Evolutionary conservation across 1,140 invertebrate species (phyloP), one percentile per base, ranked within the genome.

Genomic region (Cotesia typhae): DNA sequence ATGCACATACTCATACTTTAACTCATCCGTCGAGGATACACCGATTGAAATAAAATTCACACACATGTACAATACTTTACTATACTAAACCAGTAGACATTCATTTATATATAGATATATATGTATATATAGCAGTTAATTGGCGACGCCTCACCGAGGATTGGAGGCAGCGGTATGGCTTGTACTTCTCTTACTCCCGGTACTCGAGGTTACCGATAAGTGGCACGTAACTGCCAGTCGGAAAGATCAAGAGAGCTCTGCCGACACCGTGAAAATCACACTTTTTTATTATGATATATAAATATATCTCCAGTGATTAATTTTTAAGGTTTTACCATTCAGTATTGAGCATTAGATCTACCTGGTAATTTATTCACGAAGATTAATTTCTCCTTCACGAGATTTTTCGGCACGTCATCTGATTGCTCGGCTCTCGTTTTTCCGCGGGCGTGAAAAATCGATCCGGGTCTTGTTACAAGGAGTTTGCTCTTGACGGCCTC

Each of bases 111-210:
- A 66, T 36, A 70, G 59, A 70, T 73, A 63, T 64, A 61, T 37
- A 59, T 67, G 53, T 47, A 66, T 37, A 59, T 67, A 63, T 47
- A 66, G 72, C 72, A 47, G 41, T 47, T 73, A 73, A 73, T 73
- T 73, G 72, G 67, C 63, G 53, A 74, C 67, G 68, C 63, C 51
- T 70, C 60, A 52, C 57, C n/a, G 36, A n/a, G 55, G 37, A 47
- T 47, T 47, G 41, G 41, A 9, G 41, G 41, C 41, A 47, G 41
- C 3, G 5, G 41, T 47, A 47, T 47, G 41, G 41, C 10, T 9
- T 47, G 57, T 60, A 38, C 35, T 52, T 28, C 36, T 17, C 38
- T 69, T 41, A 36, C 55, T 36, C 28, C 28, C 28, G 68, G 35
- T 20, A 63, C 66, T 65, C 59, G 51, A 53, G 63, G 61, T 35